Percentiles rank a stretch among this genome's conserved stretches.
phyloP scores from a whole-genome alignment of 2,797 vertebrate genomes.

The Danio tinwini region DNA sequence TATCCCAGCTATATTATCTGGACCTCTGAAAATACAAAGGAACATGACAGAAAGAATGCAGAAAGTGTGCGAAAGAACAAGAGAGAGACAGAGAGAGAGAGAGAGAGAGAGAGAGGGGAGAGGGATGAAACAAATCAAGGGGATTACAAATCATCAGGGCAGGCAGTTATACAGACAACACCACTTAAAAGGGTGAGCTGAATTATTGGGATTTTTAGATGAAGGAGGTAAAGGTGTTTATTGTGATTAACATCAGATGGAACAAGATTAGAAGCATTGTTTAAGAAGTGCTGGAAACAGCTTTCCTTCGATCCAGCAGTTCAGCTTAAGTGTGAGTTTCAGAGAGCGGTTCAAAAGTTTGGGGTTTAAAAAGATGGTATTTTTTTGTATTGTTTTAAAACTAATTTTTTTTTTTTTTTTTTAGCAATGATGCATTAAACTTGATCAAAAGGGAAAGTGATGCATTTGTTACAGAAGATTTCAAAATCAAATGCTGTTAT shows the following conservation, averaged over 20 bases:
- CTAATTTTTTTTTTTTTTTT: too few relatives aligned
- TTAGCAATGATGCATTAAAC: too few relatives aligned
- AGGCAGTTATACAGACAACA: neutral
- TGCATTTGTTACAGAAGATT: too few relatives aligned
- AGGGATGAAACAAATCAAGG: constrained; percentile 23
- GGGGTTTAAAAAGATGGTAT: neutral
- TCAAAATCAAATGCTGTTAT: too few relatives aligned
- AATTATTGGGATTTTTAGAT: constrained; percentile 17
- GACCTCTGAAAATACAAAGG: constrained; percentile 26
- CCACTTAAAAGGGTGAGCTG: constrained; percentile 7
- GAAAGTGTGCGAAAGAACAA: constrained; percentile 1
- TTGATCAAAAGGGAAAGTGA: too few relatives aligned
- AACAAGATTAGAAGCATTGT: neutral
- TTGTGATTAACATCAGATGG: constrained; percentile 33
- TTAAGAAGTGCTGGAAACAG: neutral
- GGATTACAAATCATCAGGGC: constrained; percentile 15
- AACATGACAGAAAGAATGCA: constrained; percentile 30
- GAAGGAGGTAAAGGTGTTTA: constrained; percentile 26
- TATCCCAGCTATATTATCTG: too few relatives aligned
- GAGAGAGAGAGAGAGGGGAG: neutral
- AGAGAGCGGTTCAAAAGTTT: neutral
- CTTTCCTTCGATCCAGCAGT: too few relatives aligned
- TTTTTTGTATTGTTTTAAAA: too few relatives aligned
- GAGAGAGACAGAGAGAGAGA: neutral
- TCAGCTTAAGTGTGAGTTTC: neutral